Evolutionary conservation across 2,888 invertebrate genomes (phyloP).

Genomic region (Lithophane semibrunnea): DNA sequence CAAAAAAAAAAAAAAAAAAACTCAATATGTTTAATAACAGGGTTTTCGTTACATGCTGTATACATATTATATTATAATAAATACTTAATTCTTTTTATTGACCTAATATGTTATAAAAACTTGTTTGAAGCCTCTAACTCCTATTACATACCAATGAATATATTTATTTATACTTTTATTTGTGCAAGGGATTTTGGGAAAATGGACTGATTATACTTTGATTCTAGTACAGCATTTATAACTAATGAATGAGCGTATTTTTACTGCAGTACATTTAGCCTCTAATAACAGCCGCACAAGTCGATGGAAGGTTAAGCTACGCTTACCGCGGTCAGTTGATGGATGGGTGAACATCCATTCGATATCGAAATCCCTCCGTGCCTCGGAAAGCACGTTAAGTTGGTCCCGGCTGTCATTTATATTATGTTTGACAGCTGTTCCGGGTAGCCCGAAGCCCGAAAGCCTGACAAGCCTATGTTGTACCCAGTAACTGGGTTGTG

Average conservation of each 20-base stretch:
- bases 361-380: not conserved
- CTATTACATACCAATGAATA: no score
- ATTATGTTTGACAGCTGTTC: not conserved
- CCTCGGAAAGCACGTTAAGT: not conserved
- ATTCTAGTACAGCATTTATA: not conserved
- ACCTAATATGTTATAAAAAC: no score
- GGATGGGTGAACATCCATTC: not conserved
- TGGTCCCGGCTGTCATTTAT: not conserved
- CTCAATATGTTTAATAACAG: no score
- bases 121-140: no score
- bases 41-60: no score
- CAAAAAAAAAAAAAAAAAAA: no score
- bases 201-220: not conserved
- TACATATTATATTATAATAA: no score
- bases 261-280: not conserved
- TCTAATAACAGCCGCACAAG: not conserved
- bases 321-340: not conserved
- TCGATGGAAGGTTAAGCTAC: not conserved
- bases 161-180: not conserved
- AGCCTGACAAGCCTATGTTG: not conserved
- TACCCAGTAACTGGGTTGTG: not conserved
- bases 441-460: not conserved
- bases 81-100: no score
- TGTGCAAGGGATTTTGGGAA: slow-evolving; percentile 34
- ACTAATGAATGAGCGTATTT: not conserved